Evolutionary conservation across 2,888 invertebrate species (phyloP).

Genomic region (Polydrusus pterygomalis): DNA sequence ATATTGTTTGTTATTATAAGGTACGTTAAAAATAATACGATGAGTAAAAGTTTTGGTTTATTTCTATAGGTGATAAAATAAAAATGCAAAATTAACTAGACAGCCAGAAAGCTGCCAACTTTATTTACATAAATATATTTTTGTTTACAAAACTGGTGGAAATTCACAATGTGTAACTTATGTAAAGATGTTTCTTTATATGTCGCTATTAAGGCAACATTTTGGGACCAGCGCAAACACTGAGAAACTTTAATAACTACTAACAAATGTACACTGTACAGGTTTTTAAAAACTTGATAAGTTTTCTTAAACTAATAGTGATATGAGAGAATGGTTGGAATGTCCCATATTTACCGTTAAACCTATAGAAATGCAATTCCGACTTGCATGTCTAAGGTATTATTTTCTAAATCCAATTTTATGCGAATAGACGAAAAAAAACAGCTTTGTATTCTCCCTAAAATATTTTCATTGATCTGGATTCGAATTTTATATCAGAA

Average conservation of each 20-base stretch:
- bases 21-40: not conserved
- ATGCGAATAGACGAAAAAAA: slow-evolving; percentile 2
- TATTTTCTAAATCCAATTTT: not conserved
- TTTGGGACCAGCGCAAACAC: slow-evolving; percentile 69
- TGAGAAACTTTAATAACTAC: slow-evolving; percentile 16
- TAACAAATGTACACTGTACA: slow-evolving; percentile 28
- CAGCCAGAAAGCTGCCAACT: slow-evolving; percentile 67
- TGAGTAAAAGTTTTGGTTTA: slow-evolving; percentile 1
- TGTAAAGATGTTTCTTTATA: slow-evolving; percentile 62
- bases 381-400: not conserved
- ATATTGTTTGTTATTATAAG: slow-evolving; percentile 17
- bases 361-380: slow-evolving; percentile 47
- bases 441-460: too few relatives aligned
- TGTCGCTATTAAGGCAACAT: slow-evolving; percentile 62
- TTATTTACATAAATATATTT: slow-evolving; percentile 70
- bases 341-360: slow-evolving; percentile 39
- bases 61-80: slow-evolving; percentile 32
- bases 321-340: slow-evolving; percentile 23
- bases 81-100: slow-evolving; percentile 60
- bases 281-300: slow-evolving; percentile 19
- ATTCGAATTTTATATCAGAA: too few relatives aligned
- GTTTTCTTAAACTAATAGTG: slow-evolving; percentile 4
- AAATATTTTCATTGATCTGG: not conserved
- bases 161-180: slow-evolving; percentile 66
- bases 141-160: slow-evolving; percentile 70